Base-by-base conservation (phyloP, 2,888 invertebrate genomes). In the Gordius sp. region DNA sequence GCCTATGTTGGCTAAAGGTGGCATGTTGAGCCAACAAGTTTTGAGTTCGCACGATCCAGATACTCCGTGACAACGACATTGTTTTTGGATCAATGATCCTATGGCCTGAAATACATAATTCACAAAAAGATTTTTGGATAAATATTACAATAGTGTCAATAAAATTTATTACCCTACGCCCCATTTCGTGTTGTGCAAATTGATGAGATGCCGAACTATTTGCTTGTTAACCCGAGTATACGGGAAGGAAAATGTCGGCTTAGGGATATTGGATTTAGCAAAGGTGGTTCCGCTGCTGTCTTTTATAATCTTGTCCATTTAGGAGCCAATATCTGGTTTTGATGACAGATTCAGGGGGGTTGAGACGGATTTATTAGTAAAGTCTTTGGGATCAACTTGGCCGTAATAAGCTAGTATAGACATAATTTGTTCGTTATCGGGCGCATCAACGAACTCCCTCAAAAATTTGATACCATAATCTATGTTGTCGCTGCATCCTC, bases 131-230 rank as follows among this genome's bases (percentile, higher is more conserved):
- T 13, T n/a, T n/a, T 33, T 33, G 39, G n/a, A n/a, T 33, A 13
- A n/a, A n/a, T 8, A 33, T 33, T 33, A 33, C 8, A 13, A 33
- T 8, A 33, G n/a, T 33, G 39, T 33, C 39, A n/a, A n/a, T 8
- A 13, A 33, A n/a, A 13, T 13, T 60, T 77, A 82, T 80, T 74
- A 89, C 89, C 77, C 79, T 77, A 77, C 89, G 74, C 61, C 89
- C 89, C 23, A 86, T 89, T 72, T 87, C 85, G 70, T 87, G 72
- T 91, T 91, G 73, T 89, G 89, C 61, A 89, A 74, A 73, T 89
- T 89, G 82, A 87, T 85, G 71, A 86, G 82, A 71, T 86, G 86
- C 62, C 86, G 73, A 1, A 72, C 68, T 63, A 75, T 74, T 26
- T 66, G 63, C 41, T 69, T 70, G 23, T 47, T 47, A 60, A 23